These are phyloP conservation scores for Hyphantria cunea DNA, from an alignment of 1,140 invertebrate genomes.

Conservation along the genomic window DNA sequence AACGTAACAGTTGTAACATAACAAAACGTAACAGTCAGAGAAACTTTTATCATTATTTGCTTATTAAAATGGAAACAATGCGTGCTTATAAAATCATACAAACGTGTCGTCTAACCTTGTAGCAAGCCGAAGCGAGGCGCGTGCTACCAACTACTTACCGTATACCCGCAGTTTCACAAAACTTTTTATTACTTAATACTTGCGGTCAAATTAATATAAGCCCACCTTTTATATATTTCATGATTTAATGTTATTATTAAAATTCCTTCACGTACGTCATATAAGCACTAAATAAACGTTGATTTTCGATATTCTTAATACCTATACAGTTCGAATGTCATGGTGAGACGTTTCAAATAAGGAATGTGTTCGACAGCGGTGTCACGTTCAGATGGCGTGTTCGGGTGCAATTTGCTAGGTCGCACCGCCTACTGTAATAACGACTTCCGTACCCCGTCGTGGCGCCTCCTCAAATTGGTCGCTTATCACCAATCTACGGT, in stretches of 20 bases:
- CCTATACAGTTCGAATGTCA: slow-evolving; percentile 64
- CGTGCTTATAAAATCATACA: slow-evolving; percentile 18
- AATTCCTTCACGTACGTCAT: slow-evolving; percentile 12
- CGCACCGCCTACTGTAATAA: slow-evolving; percentile 79
- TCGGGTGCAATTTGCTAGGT: slow-evolving; percentile 71
- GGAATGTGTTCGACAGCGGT: slow-evolving; percentile 74
- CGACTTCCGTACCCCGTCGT: slow-evolving; percentile 79
- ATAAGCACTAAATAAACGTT: slow-evolving; percentile 1
- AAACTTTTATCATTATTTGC: neutral
- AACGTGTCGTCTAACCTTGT: slow-evolving; percentile 14
- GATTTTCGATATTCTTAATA: slow-evolving; percentile 56
- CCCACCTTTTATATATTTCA: slow-evolving; percentile 7
- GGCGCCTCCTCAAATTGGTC: slow-evolving; percentile 80
- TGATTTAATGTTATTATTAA: slow-evolving; percentile 25
- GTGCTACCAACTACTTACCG: slow-evolving; percentile 30
- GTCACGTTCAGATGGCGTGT: slow-evolving; percentile 79
- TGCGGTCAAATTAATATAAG: slow-evolving; percentile 21
- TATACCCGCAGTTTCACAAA: slow-evolving; percentile 26
- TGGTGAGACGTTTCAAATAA: slow-evolving; percentile 75
- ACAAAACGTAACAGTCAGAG: neutral
- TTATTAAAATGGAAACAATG: slow-evolving; percentile 9
- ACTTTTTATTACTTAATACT: slow-evolving; percentile 32
- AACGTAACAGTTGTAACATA: neutral
- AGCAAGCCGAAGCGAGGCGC: slow-evolving; percentile 21
- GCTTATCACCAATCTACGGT: slow-evolving; percentile 79